Conservation (phyloP, 2,113 vertebrate genomes). For the Ramphastos sulfuratus region DNA sequence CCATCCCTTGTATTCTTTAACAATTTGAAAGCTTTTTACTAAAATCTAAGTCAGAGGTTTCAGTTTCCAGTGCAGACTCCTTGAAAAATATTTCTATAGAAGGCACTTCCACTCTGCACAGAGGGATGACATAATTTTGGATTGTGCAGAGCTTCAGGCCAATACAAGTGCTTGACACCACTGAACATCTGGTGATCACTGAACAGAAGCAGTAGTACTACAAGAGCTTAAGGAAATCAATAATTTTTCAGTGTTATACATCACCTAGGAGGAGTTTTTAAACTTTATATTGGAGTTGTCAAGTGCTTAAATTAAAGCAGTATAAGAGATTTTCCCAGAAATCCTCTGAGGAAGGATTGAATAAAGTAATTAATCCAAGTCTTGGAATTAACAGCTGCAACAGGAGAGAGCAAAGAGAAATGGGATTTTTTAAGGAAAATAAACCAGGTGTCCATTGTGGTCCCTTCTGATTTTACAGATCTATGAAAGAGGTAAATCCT, state of each 20-base stretch:
- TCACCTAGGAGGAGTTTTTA: background rate
- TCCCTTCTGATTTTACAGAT: background rate
- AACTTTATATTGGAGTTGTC: background rate
- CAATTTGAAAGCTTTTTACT: background rate
- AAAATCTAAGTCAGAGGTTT: background rate
- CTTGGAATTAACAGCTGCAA: background rate
- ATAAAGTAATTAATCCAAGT: background rate
- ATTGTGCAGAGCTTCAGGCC: background rate
- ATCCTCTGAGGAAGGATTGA: background rate
- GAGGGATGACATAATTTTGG: background rate
- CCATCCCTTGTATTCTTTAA: background rate
- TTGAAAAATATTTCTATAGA: background rate
- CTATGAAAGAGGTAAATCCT: background rate
- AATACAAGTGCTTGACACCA: rapidly evolving
- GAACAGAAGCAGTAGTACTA: background rate
- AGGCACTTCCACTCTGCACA: background rate
- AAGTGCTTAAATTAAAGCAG: background rate
- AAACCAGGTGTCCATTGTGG: background rate
- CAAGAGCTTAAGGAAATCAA: background rate
- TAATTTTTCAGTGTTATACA: background rate
- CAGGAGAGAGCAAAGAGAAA: background rate
- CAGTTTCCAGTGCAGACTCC: background rate
- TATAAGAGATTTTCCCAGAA: background rate
- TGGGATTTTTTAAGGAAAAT: background rate
- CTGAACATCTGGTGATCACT: background rate